Evolutionary conservation across 2,888 invertebrate species (phyloP).

Genomic region (Drosophila rubida): DNA sequence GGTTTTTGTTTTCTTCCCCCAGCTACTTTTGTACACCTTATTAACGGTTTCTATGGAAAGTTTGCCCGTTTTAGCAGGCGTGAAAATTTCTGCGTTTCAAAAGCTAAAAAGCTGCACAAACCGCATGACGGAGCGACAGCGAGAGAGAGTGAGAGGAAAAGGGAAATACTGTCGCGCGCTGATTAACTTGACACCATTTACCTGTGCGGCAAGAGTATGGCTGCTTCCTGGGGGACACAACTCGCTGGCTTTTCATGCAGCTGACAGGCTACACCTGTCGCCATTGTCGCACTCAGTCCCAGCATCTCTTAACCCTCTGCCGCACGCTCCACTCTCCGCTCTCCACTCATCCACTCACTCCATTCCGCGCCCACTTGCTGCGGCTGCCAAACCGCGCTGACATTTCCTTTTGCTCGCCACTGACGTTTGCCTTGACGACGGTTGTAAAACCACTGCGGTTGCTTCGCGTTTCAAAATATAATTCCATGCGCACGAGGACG

Average conservation of each 20-base stretch:
- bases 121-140: slow-evolving; percentile 12
- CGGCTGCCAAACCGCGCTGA: slow-evolving; percentile 62
- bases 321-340: not conserved
- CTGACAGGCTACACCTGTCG: slow-evolving; percentile 73
- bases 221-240: slow-evolving; percentile 16
- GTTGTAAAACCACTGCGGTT: slow-evolving; percentile 27
- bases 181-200: slow-evolving; percentile 73
- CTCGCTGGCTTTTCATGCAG: slow-evolving; percentile 56
- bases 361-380: slow-evolving; percentile 17
- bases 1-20: slow-evolving; percentile 10
- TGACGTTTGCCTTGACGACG: slow-evolving; percentile 47
- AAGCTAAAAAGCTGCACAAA: slow-evolving; percentile 48
- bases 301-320: slow-evolving; percentile 5
- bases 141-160: slow-evolving; percentile 9
- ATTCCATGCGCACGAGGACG: slow-evolving; percentile 2
- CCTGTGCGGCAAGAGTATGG: slow-evolving; percentile 12
- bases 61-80: slow-evolving; percentile 57
- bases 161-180: slow-evolving; percentile 53
- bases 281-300: slow-evolving; percentile 23
- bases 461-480: slow-evolving; percentile 36
- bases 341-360: not conserved
- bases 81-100: slow-evolving; percentile 57
- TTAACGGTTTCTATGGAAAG: slow-evolving; percentile 73
- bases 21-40: slow-evolving; percentile 61
- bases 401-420: slow-evolving; percentile 67